Evolutionary conservation across 2,888 invertebrate genomes (phyloP).

Genomic region (Cephus nigrinus): DNA sequence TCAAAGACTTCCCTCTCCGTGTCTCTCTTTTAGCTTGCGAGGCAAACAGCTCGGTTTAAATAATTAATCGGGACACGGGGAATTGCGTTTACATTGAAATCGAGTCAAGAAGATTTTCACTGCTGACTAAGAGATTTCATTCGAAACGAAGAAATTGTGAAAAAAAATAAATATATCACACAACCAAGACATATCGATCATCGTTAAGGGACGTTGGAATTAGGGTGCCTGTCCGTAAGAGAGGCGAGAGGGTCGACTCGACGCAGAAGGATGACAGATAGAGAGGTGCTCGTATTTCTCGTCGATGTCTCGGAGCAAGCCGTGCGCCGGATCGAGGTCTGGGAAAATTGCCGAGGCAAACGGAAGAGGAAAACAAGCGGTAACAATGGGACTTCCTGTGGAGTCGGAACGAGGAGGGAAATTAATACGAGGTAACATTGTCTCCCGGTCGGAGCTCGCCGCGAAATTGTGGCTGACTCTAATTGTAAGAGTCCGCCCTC

Average conservation of each 20-base stretch:
- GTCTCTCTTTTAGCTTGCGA: background rate
- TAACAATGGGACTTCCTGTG: slow-evolving; percentile 48
- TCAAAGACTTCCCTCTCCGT: background rate
- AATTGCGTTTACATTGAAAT: too few relatives aligned
- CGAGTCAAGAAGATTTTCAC: too few relatives aligned
- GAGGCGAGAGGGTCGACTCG: too few relatives aligned
- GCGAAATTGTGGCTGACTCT: too few relatives aligned
- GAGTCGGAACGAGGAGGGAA: slow-evolving; percentile 33
- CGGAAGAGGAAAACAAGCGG: slow-evolving; percentile 46
- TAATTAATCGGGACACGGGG: background rate
- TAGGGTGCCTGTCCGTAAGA: too few relatives aligned
- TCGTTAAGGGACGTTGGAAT: too few relatives aligned
- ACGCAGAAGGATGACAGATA: background rate
- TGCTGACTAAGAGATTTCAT: too few relatives aligned
- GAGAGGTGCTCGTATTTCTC: background rate
- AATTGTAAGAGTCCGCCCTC: too few relatives aligned
- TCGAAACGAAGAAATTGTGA: too few relatives aligned
- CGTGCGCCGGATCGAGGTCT: background rate
- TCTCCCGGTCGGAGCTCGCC: slow-evolving; percentile 34
- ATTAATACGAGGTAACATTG: slow-evolving; percentile 56
- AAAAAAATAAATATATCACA: too few relatives aligned
- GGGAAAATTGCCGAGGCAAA: slow-evolving; percentile 29
- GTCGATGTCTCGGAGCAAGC: background rate
- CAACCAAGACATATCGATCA: too few relatives aligned
- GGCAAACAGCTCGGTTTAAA: background rate